Percentiles rank a stretch among this genome's conserved stretches.
Evolutionary conservation across 2,888 invertebrate genomes (phyloP).

Genomic region (Galerucella nymphaeae): DNA sequence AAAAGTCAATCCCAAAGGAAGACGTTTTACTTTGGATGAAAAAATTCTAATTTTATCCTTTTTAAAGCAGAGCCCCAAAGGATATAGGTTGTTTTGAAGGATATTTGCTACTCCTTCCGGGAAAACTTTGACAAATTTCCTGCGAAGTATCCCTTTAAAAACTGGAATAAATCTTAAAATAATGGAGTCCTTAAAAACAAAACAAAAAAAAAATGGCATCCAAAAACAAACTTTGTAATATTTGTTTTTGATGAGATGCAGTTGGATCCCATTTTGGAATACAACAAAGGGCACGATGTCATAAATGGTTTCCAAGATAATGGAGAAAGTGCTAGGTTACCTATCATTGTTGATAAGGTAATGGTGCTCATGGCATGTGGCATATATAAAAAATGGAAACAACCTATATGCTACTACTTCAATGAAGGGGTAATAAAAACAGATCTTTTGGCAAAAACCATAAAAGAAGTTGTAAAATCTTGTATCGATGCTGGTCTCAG

Average conservation of each 20-base stretch:
- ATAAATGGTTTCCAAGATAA: too few relatives aligned
- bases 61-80: conserved; percentile 8
- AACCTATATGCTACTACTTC: too few relatives aligned
- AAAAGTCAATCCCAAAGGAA: background rate
- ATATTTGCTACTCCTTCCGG: conserved; percentile 12
- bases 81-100: conserved; percentile 3
- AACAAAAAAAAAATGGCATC: background rate
- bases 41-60: too few relatives aligned
- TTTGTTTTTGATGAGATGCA: conserved; percentile 12
- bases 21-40: too few relatives aligned
- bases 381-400: conserved; percentile 12
- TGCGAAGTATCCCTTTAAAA: background rate
- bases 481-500: too few relatives aligned
- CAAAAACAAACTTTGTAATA: conserved; percentile 1
- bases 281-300: background rate
- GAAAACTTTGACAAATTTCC: background rate
- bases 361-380: too few relatives aligned
- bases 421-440: too few relatives aligned
- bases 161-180: background rate
- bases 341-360: too few relatives aligned
- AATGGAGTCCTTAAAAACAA: background rate
- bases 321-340: too few relatives aligned
- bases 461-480: background rate
- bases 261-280: background rate
- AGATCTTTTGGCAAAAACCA: conserved; percentile 7